Evolutionary conservation across 2,888 invertebrate species (phyloP), one percentile per base, ranked within the genome.

Genomic region (Hirtodrosophila cameraria): DNA sequence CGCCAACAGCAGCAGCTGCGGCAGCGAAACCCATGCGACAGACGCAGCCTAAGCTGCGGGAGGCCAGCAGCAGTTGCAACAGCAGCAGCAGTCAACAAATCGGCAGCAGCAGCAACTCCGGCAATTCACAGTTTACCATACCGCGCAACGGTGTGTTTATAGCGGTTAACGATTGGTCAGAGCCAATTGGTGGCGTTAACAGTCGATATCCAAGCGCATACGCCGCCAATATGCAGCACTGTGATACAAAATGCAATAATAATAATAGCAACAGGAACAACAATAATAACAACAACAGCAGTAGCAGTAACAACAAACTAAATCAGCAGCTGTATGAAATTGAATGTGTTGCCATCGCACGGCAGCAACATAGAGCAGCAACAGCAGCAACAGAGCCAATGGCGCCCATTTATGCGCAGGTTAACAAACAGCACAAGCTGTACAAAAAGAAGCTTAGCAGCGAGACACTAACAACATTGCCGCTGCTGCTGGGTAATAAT

Each of bases 131-230:
- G 55, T 88, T 88, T 53, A 89, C 88, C 57, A 86, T 90, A 67
- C 89, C 88, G 36, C 87, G 90, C 8, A 93, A 93, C 42, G 93
- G 93, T 18, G 93, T 93, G 8, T 92, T 93, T 90, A 93, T 94
- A 68, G 93, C 93, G 1, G 93, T 93, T 1, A 93, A 93, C n/a
- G 93, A 93, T 76, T 93, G 93, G 93, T 68, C 83, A n/a, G 84
- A 82, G 67, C 76, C 81, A 5, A 64, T n/a, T n/a, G n/a, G n/a
- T n/a, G n/a, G 50, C 68, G 55, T 46, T 69, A 69, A 48, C 61
- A 52, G 11, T 12, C 23, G 38, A 8, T 12, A 4, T 9, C 23
- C 23, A 23, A 23, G 5, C 5, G 3, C 2, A 5, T 3, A 20
- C 18, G 18, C 18, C 39, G 25, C 6, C 41, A 43, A 36, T 28